Evolutionary conservation across 2,113 vertebrate species (phyloP).

Genomic region (Phaetusa simplex): DNA sequence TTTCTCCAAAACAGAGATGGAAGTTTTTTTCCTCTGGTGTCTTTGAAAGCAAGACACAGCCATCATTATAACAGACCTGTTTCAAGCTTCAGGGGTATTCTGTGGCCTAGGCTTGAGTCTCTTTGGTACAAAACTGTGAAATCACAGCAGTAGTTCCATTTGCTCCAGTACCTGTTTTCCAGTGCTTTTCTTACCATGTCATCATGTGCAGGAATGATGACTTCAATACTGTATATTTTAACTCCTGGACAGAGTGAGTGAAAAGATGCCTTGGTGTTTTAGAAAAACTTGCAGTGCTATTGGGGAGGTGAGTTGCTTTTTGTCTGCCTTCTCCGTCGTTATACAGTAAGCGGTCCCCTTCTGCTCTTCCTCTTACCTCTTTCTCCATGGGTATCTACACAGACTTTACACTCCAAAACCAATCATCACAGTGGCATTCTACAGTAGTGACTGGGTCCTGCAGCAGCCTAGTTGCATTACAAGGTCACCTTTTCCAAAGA

Average conservation of each 20-base stretch:
- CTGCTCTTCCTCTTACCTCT: background rate
- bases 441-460: background rate
- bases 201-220: background rate
- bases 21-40: constrained; percentile 12
- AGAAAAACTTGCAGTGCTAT: background rate
- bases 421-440: background rate
- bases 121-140: background rate
- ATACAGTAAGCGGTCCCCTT: background rate
- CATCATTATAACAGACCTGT: background rate
- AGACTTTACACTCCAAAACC: background rate
- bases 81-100: background rate
- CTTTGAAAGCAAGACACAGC: constrained; percentile 21
- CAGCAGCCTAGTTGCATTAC: background rate
- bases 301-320: background rate
- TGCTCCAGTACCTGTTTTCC: background rate
- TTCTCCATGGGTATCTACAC: background rate
- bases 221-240: background rate
- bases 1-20: background rate
- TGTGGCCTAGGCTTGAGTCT: background rate
- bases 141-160: constrained; percentile 9
- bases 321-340: background rate
- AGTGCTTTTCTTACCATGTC: background rate
- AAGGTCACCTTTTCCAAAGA: background rate
- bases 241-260: background rate
- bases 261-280: background rate